Evolutionary conservation across 23 tunicate genomes (phyloP), one percentile per base, ranked within the genome.

Genomic region (Styela plicata): DNA sequence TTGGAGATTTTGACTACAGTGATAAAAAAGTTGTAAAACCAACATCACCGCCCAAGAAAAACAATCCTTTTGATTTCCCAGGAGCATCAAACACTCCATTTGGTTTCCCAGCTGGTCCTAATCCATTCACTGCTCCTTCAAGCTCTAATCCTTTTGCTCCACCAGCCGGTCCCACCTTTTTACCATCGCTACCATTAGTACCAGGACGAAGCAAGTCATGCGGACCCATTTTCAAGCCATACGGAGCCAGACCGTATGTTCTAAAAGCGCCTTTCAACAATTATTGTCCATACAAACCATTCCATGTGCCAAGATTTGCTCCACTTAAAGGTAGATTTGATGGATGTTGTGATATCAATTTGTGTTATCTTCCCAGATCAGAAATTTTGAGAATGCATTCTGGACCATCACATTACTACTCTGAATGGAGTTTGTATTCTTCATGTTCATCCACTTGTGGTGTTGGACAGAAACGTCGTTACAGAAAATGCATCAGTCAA

Each of bases 321-420:
- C 87, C 79, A 2, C 65, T 93, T 62, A 85, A 66, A 21, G 98
- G 98, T 33, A 88, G 93, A 26, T 85, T 88, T 80, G 84, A 84
- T 35, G 93, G 93, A 24, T 93, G 98, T 64, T 93, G 98, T 69
- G 93, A 93, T 3, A 74, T 69, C 2, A 80, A 87, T 21, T 31
- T 63, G 3, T 93, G 98, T 63, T 93, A 84, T 77, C 31, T 88
- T 1, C 89, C 89, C 0, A 63, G 87, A 75, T 1, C 24, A 5
- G 64, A 30, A 5, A 75, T 85, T 23, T 31, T 28, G 5, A 31
- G 27, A 26, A 77, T 81, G 26, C 17, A 32, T 0, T 88, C 92
- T 19, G 92, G 92, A 22, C 63, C 75, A 7, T 74, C 92, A 3
- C 21, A 81, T 1, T 85, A 83, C 71, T 74, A 52, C 74, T 26